phyloP scores from a whole-genome alignment of 2,797 vertebrate species.

The Monodelphis domestica region DNA sequence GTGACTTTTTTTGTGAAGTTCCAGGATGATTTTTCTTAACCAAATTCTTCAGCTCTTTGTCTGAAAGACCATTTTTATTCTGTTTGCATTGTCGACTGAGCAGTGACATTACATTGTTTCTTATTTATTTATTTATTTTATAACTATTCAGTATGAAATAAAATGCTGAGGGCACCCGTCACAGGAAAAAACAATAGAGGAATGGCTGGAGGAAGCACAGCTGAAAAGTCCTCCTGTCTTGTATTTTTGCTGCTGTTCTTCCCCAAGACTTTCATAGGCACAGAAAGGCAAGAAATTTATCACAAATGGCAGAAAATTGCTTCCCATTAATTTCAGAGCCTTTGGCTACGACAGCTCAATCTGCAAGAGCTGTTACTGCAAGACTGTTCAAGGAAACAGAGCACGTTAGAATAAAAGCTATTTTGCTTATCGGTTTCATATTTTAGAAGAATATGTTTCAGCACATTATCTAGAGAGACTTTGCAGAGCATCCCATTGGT shows the following conservation, averaged over 20 bases:
- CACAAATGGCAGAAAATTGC: slow-evolving; percentile 77
- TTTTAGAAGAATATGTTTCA: slow-evolving; percentile 71
- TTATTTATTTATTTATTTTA: slow-evolving; percentile 73
- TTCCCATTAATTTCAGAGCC: slow-evolving; percentile 79
- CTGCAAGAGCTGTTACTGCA: slow-evolving; percentile 62
- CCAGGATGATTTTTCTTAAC: slow-evolving; percentile 15
- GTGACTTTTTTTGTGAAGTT: slow-evolving; percentile 44
- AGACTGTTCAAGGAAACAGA: slow-evolving; percentile 66
- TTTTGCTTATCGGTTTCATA: slow-evolving; percentile 72
- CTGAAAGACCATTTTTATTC: slow-evolving; percentile 76
- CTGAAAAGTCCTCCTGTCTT: slow-evolving; percentile 39
- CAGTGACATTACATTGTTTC: slow-evolving; percentile 41
- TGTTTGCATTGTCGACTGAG: slow-evolving; percentile 66
- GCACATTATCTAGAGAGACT: slow-evolving; percentile 58
- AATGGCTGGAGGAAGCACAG: slow-evolving; percentile 13
- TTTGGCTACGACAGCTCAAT: slow-evolving; percentile 73
- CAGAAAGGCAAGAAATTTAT: slow-evolving; percentile 70
- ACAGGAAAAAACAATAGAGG: slow-evolving; percentile 57
- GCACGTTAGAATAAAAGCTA: slow-evolving; percentile 56
- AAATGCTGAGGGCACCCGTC: slow-evolving; percentile 51
- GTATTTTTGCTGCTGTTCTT: slow-evolving; percentile 47
- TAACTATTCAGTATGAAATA: slow-evolving; percentile 70
- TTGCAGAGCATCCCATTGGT: slow-evolving; percentile 53
- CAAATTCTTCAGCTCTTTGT: slow-evolving; percentile 63
- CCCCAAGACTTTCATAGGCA: slow-evolving; percentile 63